Evolutionary conservation across 1,140 invertebrate species (phyloP), one percentile per base, ranked within the genome.

Genomic region (Caenorhabditis briggsae): DNA sequence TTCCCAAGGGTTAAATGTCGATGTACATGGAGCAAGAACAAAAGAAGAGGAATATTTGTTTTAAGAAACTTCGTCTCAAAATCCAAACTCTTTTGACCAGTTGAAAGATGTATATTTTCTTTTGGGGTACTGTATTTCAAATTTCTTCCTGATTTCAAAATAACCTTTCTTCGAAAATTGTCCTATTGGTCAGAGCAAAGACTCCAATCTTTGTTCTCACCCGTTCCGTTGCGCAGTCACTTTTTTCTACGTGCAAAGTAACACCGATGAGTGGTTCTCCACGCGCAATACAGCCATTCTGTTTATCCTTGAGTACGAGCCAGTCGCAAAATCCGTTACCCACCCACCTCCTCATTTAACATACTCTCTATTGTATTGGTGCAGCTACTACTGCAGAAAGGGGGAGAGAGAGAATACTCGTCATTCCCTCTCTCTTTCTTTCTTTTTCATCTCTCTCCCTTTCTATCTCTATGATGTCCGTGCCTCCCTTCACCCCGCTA

Each of bases 281-380:
- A 50, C 46, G 70, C 70, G 46, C 70, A 78, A 78, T 78, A 78
- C 70, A 78, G 50, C 46, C 70, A 78, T 78, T 78, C 46, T 78
- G 70, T 78, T 78, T 78, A 78, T 78, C 70, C 70, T 78, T 78
- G 46, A 78, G 70, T 53, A 78, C 70, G 70, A 78, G 70, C 70
- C 70, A 50, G 70, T 78, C 70, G 70, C 70, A 78, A 33, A 33
- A 78, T 78, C 70, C 70, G 70, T 53, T 50, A 50, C 70, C 46
- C 64, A 33, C 33, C 33, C 33, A 70, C 64, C 64, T 78, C 70
- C 70, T 78, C 70, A 78, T 78, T 78, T 78, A 78, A 78, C 70
- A 53, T 78, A 50, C 70, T 78, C 70, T 78, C 46, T 78, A 53
- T 78, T 78, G 70, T 78, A 78, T 78, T 46, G 70, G 46, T 78